Conservation (phyloP, 2,113 vertebrate genomes). For the Tetrao urogallus region DNA sequence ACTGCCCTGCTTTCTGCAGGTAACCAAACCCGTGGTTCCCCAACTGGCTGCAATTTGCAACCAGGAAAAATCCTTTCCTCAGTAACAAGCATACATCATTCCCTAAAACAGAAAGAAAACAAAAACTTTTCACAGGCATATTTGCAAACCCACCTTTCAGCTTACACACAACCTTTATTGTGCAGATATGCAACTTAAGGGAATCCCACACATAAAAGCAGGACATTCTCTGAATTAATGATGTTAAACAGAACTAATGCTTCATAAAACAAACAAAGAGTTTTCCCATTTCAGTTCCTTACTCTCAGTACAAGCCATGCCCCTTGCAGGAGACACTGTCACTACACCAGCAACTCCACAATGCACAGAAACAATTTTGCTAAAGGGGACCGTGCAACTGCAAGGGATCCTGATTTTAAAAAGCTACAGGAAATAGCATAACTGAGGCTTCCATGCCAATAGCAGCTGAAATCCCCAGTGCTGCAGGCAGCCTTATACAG, state of each 20-base stretch:
- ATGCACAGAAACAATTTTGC: neutral
- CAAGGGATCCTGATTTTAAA: neutral
- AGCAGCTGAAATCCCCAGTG: neutral
- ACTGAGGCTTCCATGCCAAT: neutral
- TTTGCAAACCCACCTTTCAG: neutral
- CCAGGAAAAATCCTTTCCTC: neutral
- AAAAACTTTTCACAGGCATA: conserved; percentile 11
- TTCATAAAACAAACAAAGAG: neutral
- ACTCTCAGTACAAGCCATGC: neutral
- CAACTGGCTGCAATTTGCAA: neutral
- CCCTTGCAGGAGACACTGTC: neutral
- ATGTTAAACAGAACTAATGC: neutral
- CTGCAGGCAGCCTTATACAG: neutral
- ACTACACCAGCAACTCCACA: neutral
- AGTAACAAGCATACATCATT: neutral
- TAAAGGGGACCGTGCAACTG: accelerated
- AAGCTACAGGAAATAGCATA: neutral
- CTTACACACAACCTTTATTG: neutral
- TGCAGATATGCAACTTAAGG: neutral
- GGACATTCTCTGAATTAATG: neutral
- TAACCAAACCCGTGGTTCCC: neutral
- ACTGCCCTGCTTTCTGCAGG: conserved; percentile 8
- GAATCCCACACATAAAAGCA: neutral
- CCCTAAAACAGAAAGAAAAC: neutral
- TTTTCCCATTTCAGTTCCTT: neutral